Base-by-base conservation (phyloP, 1,140 invertebrate genomes). In the Drosophila sucinea region DNA sequence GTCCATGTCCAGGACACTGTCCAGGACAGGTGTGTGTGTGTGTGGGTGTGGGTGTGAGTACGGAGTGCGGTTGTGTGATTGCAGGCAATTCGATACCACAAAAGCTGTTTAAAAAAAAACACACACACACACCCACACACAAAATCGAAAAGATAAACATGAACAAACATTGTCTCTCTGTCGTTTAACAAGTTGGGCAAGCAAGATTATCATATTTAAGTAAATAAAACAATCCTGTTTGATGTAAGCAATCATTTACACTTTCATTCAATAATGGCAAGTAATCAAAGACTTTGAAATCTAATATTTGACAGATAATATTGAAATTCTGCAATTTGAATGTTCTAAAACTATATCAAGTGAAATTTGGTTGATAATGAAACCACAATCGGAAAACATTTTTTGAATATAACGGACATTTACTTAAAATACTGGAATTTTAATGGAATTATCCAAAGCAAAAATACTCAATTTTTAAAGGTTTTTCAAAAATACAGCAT, bases 1-100 rank as follows among this genome's bases (percentile, higher is more conserved):
- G 41, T 63, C 51, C 55, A 54, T 29, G 55, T 38, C 41, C 25
- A 54, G 44, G 51, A 44, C 56, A 56, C 29, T 61, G 62, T 61
- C 47, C 73, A 79, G 81, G 81, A 41, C 73, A 79, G 81, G 81
- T 85, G 67, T 60, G 41, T 54, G 55, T 30, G 35, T 32, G 38
- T 41, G 23, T 33, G 2, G 17, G 33, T 40, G 8, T 38, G 55
- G 3, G 6, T 55, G n/a, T 55, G 51, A 29, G 6, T 33, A 35
- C 17, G 35, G 10, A 41, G 25, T 27, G 25, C 44, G 4, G 6
- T 27, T 51, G 44, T 51, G 44, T 51, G 44, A 51, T 47, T 33
- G 25, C 38, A 41, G 35, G 35, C 32, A 32, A 60, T 60, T 35
- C 58, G 58, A 56, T 56, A 11, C 55, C 32, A 57, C 55, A 57